phyloP scores from a whole-genome alignment of 2,888 invertebrate genomes.

The Leucozona laternaria region DNA sequence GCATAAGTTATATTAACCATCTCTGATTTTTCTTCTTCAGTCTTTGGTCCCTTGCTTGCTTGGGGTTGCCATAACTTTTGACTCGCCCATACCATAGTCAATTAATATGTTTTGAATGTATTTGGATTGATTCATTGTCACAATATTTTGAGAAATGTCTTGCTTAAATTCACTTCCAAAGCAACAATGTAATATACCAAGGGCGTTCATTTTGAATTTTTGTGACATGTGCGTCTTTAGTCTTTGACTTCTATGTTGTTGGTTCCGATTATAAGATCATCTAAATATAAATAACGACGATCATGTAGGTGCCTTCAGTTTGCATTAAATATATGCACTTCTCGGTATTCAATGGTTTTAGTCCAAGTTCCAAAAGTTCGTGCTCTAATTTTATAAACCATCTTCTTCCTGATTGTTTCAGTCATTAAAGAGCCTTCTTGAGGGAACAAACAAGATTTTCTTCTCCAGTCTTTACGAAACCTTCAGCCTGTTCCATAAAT shows the following conservation, averaged over 20 bases:
- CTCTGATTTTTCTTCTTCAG: slow-evolving; percentile 11
- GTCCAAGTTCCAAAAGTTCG: neutral
- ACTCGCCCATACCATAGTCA: neutral
- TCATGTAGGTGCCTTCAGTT: neutral
- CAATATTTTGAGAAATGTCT: neutral
- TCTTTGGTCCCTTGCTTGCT: slow-evolving; percentile 25
- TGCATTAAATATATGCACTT: neutral
- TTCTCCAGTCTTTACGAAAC: slow-evolving; percentile 1
- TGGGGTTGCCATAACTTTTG: slow-evolving; percentile 4
- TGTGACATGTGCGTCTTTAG: neutral
- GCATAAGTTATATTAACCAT: slow-evolving; percentile 23
- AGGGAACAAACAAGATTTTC: slow-evolving; percentile 44
- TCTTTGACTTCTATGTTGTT: neutral
- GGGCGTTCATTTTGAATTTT: no score
- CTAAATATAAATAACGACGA: neutral
- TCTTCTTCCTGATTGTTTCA: slow-evolving; percentile 61
- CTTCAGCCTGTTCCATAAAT: slow-evolving; percentile 34
- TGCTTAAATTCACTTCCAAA: neutral
- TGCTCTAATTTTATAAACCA: slow-evolving; percentile 37
- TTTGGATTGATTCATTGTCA: neutral
- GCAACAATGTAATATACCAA: neutral
- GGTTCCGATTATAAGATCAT: neutral
- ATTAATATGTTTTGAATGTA: neutral
- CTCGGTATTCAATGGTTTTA: neutral
- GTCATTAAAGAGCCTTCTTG: slow-evolving; percentile 54